Evolutionary conservation across 2,113 vertebrate genomes (phyloP).

Genomic region (pig (Sus scrofa)): DNA sequence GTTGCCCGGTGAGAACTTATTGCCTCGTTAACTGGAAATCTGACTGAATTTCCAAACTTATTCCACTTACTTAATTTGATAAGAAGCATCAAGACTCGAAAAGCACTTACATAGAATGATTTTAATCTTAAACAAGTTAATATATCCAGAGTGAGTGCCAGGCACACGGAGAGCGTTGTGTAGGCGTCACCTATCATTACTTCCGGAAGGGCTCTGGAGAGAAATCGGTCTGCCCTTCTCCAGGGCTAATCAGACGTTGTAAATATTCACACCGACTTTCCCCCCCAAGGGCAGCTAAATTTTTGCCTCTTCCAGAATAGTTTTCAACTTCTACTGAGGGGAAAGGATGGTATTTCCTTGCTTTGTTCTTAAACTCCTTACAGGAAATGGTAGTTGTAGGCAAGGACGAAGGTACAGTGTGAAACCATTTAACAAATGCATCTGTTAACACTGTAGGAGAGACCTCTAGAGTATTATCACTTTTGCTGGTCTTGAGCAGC

Average conservation of each 20-base stretch:
- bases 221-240: not conserved
- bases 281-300: not conserved
- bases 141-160: not conserved
- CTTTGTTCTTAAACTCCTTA: slow-evolving; percentile 60
- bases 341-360: slow-evolving; percentile 66
- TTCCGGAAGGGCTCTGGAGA: not conserved
- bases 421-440: not conserved
- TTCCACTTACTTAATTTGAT: slow-evolving; percentile 40
- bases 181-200: not conserved
- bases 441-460: not conserved
- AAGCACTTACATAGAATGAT: slow-evolving; percentile 51
- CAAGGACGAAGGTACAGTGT: slow-evolving; percentile 28
- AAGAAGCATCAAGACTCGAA: slow-evolving; percentile 37
- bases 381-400: slow-evolving; percentile 58
- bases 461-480: fast-evolving
- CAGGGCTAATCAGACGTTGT: not conserved
- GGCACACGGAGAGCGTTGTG: not conserved
- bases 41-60: not conserved
- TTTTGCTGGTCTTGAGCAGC: not conserved
- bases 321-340: slow-evolving; percentile 60
- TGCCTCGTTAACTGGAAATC: not conserved
- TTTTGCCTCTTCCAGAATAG: slow-evolving; percentile 15
- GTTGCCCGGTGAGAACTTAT: not conserved
- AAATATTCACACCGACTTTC: not conserved
- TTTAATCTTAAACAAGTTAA: slow-evolving; percentile 39